phyloP scores from a whole-genome alignment of 64 coral and sea anemone genomes.

The Montipora cactus region DNA sequence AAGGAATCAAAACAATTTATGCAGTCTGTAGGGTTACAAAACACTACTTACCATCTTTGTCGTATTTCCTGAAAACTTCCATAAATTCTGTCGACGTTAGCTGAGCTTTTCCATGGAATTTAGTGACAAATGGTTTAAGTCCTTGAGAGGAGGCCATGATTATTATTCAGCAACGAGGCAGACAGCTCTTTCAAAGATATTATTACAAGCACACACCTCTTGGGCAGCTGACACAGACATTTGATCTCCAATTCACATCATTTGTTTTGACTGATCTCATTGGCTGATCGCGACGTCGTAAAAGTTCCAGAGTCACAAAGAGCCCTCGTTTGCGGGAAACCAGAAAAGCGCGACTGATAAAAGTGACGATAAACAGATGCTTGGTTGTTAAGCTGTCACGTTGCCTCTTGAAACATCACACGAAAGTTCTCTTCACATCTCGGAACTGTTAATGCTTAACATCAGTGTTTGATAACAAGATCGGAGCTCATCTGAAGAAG shows the following conservation, averaged over 20 bases:
- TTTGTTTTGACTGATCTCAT: constrained; percentile 21
- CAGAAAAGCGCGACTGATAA: neutral
- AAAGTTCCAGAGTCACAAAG: neutral
- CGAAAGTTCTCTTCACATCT: too few species aligned
- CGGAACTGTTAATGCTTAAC: too few species aligned
- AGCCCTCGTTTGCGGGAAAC: neutral
- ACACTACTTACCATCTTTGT: constrained; percentile 65
- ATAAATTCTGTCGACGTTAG: constrained; percentile 62
- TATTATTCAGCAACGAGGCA: neutral
- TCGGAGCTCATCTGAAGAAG: too few species aligned
- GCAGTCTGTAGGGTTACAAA: neutral
- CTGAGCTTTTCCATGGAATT: constrained; percentile 41
- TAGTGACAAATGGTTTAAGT: constrained; percentile 38
- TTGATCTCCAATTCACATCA: neutral
- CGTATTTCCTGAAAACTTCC: constrained; percentile 68
- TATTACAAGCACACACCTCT: constrained; percentile 19
- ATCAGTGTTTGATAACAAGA: too few species aligned
- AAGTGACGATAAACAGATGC: neutral
- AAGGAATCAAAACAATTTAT: neutral
- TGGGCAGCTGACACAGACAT: neutral
- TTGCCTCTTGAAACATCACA: too few species aligned
- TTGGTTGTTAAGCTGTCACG: neutral
- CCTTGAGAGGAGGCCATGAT: constrained; percentile 22
- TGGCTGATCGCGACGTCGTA: neutral
- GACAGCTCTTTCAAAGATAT: neutral